Base-by-base conservation (phyloP, 2,888 invertebrate species). In the Phragmatobia fuliginosa region DNA sequence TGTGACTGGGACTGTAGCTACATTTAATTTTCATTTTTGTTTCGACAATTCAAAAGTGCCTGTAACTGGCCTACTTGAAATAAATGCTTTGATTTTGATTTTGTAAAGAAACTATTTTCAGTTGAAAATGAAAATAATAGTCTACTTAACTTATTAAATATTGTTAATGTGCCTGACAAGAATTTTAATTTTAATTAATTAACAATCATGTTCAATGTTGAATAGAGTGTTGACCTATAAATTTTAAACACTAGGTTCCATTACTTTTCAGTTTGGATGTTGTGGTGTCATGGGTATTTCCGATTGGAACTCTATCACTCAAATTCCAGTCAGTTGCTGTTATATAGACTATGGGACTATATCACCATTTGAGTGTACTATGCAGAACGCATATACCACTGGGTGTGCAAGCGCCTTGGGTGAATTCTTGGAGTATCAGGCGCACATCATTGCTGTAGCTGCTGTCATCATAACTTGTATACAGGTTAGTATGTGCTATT, bases 281-380 rank as follows among this genome's bases (percentile, higher is more conserved):
- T 97, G 97, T 83, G 97, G 97, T 5, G 94, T 96, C 1, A 71
- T 80, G 0, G 93, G 91, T 32, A 93, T 90, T 5, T 81, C 80
- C 1, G 97, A 97, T 82, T 97, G 97, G 96, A 38, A 65, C 25
- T 21, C 65, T 0, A 69, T 76, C 0, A 83, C 77, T 64, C 84
- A 84, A 36, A 84, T 97, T 25, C 97, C 97, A 0, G 78, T 96
- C n/a, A 96, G 96, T 49, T 97, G 97, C 83, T 97, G 97, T 83
- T 70, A 78, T 32, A 87, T 94, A 21, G 92, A 93, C 66, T 83
- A 85, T 68, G 96, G 96, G 0, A 85, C 91, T 0, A 82, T 96
- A 10, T 95, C 94, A 0, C 85, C 83, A 0, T 93, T 92, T 70
- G 83, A 79, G 21, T 97, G 97, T 77, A 82, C 75, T 0, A 75